phyloP scores from a whole-genome alignment of 2,113 vertebrate genomes.

The Pangasianodon gigas region DNA sequence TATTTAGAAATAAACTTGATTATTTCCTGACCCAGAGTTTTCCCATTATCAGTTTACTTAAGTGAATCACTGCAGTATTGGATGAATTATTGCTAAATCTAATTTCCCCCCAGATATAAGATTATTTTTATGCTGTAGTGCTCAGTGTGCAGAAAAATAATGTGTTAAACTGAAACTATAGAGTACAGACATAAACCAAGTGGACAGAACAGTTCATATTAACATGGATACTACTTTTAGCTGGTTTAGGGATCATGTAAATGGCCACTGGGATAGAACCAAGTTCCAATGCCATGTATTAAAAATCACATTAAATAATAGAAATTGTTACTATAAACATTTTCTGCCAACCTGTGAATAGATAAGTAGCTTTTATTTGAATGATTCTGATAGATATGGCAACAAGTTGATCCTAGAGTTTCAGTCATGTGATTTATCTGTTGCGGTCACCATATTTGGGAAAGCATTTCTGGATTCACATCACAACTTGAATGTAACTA shows the following conservation, averaged over 20 bases:
- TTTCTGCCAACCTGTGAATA: not conserved
- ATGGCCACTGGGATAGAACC: not conserved
- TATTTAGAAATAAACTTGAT: slow-evolving; percentile 12
- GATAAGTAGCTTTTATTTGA: not conserved
- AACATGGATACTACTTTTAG: not conserved
- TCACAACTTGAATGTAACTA: not conserved
- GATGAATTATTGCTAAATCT: slow-evolving; percentile 5
- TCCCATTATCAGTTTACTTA: slow-evolving; percentile 1
- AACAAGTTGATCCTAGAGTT: not conserved
- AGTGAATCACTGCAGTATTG: not conserved
- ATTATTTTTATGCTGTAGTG: not conserved
- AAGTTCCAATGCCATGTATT: not conserved
- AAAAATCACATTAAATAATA: not conserved
- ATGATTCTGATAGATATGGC: not conserved
- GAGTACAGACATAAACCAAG: not conserved
- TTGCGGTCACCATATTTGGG: not conserved
- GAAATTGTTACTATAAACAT: not conserved
- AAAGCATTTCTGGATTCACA: not conserved
- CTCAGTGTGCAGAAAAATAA: not conserved
- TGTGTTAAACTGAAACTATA: not conserved
- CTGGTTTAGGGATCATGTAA: not conserved
- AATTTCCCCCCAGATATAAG: not conserved
- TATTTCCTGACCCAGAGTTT: not conserved
- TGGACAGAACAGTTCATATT: not conserved
- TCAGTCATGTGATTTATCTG: not conserved